Evolutionary conservation across 2,888 invertebrate species (phyloP).

Genomic region (Crepidodera aurea): DNA sequence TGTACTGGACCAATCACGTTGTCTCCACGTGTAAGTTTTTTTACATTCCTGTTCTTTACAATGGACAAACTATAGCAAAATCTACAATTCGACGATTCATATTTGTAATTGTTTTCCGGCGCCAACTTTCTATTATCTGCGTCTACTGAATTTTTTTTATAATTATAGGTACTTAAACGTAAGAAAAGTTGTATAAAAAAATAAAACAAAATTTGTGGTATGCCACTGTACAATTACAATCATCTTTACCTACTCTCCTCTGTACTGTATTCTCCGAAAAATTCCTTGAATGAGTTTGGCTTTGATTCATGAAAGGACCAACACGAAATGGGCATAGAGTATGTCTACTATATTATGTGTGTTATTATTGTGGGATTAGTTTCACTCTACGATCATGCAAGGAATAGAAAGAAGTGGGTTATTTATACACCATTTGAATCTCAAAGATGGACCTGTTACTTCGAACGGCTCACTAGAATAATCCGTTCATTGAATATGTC

Average conservation of each 20-base stretch:
- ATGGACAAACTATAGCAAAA: too few relatives aligned
- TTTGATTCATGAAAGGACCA: constrained; percentile 6
- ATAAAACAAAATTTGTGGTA: too few relatives aligned
- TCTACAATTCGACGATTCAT: too few relatives aligned
- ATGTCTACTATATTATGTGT: not conserved
- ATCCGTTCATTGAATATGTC: not conserved
- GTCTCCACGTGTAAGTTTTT: too few relatives aligned
- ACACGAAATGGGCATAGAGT: not conserved
- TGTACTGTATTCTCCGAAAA: not conserved
- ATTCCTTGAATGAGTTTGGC: not conserved
- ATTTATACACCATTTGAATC: constrained; percentile 2
- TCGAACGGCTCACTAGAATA: not conserved
- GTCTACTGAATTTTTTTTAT: too few relatives aligned
- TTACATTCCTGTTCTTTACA: too few relatives aligned
- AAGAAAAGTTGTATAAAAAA: too few relatives aligned
- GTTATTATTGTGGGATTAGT: constrained; percentile 5
- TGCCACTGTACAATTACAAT: not conserved
- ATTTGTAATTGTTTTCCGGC: too few relatives aligned
- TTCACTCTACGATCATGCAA: constrained; percentile 3
- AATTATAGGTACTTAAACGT: too few relatives aligned
- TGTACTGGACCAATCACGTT: too few relatives aligned
- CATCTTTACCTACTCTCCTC: constrained; percentile 3
- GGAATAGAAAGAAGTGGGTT: not conserved
- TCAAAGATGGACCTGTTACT: constrained; percentile 1
- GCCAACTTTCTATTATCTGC: too few relatives aligned